Evolutionary conservation across 2,888 invertebrate species (phyloP).

Genomic region (Lochmaea crataegi): DNA sequence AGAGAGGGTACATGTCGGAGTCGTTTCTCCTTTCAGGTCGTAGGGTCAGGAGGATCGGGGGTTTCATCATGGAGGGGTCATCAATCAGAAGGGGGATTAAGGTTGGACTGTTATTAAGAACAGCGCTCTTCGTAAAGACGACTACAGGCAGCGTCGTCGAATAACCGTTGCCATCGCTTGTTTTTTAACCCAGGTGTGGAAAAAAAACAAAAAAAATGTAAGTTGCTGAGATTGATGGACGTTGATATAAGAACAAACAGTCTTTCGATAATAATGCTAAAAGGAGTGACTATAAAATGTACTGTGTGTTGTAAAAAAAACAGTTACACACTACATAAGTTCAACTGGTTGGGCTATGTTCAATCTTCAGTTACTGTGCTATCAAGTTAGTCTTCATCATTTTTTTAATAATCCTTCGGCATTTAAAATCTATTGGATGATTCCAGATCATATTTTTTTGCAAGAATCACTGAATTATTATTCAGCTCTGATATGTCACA

Average conservation of each 20-base stretch:
- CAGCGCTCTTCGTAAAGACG: slow-evolving; percentile 60
- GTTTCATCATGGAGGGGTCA: slow-evolving; percentile 62
- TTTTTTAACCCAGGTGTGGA: background rate
- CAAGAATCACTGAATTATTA: no score
- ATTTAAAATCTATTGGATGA: no score
- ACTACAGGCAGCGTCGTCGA: slow-evolving; percentile 23
- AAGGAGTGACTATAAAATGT: no score
- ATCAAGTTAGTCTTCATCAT: no score
- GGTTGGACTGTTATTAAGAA: slow-evolving; percentile 65
- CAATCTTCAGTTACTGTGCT: no score
- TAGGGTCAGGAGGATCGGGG: slow-evolving; percentile 15
- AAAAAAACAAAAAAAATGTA: background rate
- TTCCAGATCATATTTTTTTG: no score
- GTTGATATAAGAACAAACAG: background rate
- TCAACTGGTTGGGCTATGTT: no score
- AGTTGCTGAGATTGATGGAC: background rate
- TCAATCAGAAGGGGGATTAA: slow-evolving; percentile 65
- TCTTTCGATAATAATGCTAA: background rate
- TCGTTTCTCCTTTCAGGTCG: slow-evolving; percentile 27
- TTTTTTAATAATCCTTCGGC: no score
- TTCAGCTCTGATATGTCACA: no score
- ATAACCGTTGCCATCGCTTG: background rate
- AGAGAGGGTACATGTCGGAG: slow-evolving; percentile 22
- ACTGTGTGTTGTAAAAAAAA: no score
- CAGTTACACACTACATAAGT: no score